These are phyloP conservation scores for Scophthalmus maximus DNA, from an alignment of 2,113 vertebrate species.

Conservation along the genomic window DNA sequence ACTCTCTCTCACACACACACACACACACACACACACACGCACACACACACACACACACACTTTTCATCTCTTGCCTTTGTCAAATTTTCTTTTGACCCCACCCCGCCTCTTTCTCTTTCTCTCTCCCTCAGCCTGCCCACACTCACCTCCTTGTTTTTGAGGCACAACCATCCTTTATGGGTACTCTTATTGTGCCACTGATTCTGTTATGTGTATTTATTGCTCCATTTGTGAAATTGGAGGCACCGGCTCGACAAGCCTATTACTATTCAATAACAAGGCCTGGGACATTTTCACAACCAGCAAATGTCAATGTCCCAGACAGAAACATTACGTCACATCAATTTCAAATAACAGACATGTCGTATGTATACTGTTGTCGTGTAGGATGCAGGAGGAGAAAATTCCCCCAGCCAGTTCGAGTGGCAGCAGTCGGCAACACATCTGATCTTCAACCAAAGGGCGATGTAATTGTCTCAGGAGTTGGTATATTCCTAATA, in stretches of 20 bases:
- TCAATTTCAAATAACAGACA: slow-evolving; percentile 54
- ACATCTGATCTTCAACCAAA: slow-evolving; percentile 40
- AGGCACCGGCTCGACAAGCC: slow-evolving; percentile 74
- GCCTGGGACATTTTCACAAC: slow-evolving; percentile 76
- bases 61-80: slow-evolving; percentile 63
- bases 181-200: slow-evolving; percentile 75
- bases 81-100: slow-evolving; percentile 52
- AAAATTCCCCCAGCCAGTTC: neutral
- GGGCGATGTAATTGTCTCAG: slow-evolving; percentile 24
- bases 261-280: slow-evolving; percentile 80
- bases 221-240: slow-evolving; percentile 81
- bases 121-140: neutral
- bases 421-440: slow-evolving; percentile 47
- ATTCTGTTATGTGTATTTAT: slow-evolving; percentile 78
- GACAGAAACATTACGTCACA: slow-evolving; percentile 70
- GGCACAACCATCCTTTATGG: slow-evolving; percentile 62
- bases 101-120: neutral
- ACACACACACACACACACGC: slow-evolving; percentile 36
- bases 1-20: neutral
- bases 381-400: slow-evolving; percentile 29
- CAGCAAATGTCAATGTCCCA: slow-evolving; percentile 61
- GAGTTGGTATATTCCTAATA: slow-evolving; percentile 52
- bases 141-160: slow-evolving; percentile 57
- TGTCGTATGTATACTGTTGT: slow-evolving; percentile 47
- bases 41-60: slow-evolving; percentile 30